phyloP scores from a whole-genome alignment of 2,797 vertebrate genomes.

The Oceanodroma leucorhoa region DNA sequence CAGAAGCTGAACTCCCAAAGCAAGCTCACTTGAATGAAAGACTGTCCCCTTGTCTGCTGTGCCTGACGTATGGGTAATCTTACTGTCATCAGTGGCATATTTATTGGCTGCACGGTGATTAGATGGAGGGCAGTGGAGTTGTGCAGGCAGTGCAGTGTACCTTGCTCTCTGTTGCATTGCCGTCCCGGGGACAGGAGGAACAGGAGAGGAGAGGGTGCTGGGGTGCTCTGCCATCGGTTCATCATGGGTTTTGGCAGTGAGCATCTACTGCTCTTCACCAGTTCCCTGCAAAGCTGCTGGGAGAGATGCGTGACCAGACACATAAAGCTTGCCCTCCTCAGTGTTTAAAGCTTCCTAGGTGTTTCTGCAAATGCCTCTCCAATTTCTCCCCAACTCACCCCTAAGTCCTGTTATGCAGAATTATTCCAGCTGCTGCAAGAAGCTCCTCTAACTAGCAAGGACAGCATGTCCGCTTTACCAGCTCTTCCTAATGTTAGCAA shows the following conservation, averaged over 20 bases:
- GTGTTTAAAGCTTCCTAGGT: background rate
- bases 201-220: background rate
- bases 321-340: background rate
- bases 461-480: background rate
- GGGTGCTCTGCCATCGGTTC: background rate
- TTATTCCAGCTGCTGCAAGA: background rate
- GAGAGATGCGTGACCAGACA: fast-evolving
- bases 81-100: background rate
- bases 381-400: background rate
- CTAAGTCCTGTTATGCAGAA: background rate
- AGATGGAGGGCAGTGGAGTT: background rate
- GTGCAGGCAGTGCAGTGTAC: background rate
- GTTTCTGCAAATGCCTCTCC: background rate
- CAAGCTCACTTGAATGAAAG: background rate
- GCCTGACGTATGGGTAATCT: background rate
- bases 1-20: background rate
- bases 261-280: background rate
- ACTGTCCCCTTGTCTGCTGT: background rate
- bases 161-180: background rate
- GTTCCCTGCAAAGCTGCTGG: background rate
- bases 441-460: background rate
- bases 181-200: background rate
- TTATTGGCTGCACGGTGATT: background rate
- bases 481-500: background rate
- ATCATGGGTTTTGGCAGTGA: fast-evolving